These are phyloP conservation scores for Adelognathus sp. DNA, from an alignment of 2,888 invertebrate genomes.

Conservation along the genomic window DNA sequence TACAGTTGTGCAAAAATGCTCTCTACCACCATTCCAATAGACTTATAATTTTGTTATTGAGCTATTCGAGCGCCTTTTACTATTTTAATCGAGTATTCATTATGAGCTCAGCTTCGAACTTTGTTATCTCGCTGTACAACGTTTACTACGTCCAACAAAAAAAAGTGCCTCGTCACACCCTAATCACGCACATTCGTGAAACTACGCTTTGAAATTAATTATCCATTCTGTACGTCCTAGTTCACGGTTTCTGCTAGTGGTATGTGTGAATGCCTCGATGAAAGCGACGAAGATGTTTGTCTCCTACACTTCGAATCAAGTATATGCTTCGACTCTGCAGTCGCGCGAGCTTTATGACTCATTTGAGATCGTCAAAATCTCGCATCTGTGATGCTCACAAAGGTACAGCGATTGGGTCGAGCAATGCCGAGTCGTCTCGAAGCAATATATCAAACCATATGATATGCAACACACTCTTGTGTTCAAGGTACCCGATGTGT, in stretches of 20 bases:
- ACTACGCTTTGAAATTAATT: not conserved
- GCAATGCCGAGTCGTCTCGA: too few species aligned
- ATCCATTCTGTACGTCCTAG: not conserved
- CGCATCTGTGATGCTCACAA: too few species aligned
- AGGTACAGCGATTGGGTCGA: too few species aligned
- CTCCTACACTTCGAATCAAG: not conserved
- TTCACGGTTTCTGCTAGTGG: not conserved
- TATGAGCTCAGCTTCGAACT: not conserved
- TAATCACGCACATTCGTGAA: not conserved
- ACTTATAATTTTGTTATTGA: not conserved
- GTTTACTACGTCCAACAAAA: conserved; percentile 2
- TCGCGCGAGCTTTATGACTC: too few species aligned
- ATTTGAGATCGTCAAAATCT: too few species aligned
- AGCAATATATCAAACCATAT: too few species aligned
- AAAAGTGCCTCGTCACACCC: conserved; percentile 26
- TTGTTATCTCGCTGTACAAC: not conserved
- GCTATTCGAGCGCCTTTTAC: not conserved
- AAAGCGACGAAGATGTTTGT: not conserved
- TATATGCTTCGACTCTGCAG: too few species aligned
- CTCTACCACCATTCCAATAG: conserved; percentile 26
- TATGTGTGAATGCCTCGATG: not conserved
- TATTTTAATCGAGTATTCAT: not conserved
- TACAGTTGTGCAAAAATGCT: conserved; percentile 8
- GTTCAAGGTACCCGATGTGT: too few species aligned
- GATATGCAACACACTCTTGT: too few species aligned